A percentile compares a stretch with the other conserved stretches of the same genome.
These are phyloP conservation scores for Entomobrya proxima DNA, from an alignment of 2,888 invertebrate species.

Conservation along the genomic window DNA sequence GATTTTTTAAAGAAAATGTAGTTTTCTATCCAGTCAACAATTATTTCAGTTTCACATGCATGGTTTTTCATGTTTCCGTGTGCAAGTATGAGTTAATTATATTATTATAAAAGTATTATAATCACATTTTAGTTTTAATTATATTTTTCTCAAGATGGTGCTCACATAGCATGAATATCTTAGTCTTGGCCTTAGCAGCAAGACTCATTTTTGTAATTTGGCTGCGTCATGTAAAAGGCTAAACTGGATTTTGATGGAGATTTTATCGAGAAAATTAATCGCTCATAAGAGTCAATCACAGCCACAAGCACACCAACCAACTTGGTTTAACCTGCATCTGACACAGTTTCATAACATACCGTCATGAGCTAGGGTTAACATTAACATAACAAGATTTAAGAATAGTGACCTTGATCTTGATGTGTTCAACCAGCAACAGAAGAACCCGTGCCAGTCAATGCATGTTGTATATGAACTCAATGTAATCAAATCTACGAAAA, in stretches of 20 bases:
- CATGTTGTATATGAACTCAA: background rate
- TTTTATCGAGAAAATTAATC: background rate
- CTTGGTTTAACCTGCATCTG: background rate
- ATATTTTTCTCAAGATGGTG: too few relatives aligned
- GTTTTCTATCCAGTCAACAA: too few relatives aligned
- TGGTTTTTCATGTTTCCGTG: too few relatives aligned
- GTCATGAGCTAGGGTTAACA: background rate
- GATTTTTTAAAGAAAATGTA: too few relatives aligned
- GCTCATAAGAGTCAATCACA: background rate
- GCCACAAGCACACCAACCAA: background rate
- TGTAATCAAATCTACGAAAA: background rate
- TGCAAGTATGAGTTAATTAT: too few relatives aligned
- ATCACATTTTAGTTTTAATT: too few relatives aligned
- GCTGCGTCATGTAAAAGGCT: background rate
- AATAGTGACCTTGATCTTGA: conserved; percentile 7
- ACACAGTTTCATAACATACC: background rate
- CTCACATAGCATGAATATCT: too few relatives aligned
- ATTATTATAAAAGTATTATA: too few relatives aligned
- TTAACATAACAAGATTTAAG: background rate
- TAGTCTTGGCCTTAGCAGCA: too few relatives aligned
- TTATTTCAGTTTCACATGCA: too few relatives aligned
- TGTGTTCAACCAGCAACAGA: background rate
- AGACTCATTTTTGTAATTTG: background rate
- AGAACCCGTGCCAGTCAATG: background rate
- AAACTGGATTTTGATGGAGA: background rate